These are phyloP conservation scores for Acrobasis suavella DNA, from an alignment of 2,888 invertebrate genomes.

Conservation along the genomic window DNA sequence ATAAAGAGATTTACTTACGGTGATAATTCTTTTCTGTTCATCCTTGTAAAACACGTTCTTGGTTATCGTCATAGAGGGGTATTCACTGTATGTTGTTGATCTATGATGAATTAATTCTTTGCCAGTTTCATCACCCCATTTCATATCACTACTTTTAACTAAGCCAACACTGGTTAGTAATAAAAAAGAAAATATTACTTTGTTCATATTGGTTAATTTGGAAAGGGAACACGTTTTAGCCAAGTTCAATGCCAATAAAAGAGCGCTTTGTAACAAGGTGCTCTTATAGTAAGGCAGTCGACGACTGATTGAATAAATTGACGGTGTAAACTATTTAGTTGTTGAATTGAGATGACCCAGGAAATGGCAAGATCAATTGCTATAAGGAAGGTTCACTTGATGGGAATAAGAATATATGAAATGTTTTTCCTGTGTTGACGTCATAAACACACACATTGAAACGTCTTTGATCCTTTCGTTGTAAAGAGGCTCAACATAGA, in stretches of 20 bases:
- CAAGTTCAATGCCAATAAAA: not conserved
- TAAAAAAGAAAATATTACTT: conserved; percentile 33
- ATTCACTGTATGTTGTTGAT: conserved; percentile 35
- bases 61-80: conserved; percentile 46
- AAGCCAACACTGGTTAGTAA: conserved; percentile 34
- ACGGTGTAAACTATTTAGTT: not conserved
- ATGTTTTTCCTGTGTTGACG: too few relatives aligned
- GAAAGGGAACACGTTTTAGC: not conserved
- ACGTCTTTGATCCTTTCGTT: not conserved
- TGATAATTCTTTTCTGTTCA: conserved; percentile 11
- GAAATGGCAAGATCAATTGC: not conserved
- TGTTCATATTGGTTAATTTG: conserved; percentile 35
- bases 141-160: conserved; percentile 44
- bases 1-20: not conserved
- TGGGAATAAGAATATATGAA: not conserved
- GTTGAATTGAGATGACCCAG: not conserved
- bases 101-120: conserved; percentile 1
- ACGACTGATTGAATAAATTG: not conserved
- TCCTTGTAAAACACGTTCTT: conserved; percentile 50
- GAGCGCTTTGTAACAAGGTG: not conserved
- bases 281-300: not conserved
- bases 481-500: not conserved
- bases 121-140: conserved; percentile 44
- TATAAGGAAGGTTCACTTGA: not conserved
- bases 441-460: too few relatives aligned